Conservation (phyloP, 2,797 vertebrate genomes). For the Alosa sapidissima region DNA sequence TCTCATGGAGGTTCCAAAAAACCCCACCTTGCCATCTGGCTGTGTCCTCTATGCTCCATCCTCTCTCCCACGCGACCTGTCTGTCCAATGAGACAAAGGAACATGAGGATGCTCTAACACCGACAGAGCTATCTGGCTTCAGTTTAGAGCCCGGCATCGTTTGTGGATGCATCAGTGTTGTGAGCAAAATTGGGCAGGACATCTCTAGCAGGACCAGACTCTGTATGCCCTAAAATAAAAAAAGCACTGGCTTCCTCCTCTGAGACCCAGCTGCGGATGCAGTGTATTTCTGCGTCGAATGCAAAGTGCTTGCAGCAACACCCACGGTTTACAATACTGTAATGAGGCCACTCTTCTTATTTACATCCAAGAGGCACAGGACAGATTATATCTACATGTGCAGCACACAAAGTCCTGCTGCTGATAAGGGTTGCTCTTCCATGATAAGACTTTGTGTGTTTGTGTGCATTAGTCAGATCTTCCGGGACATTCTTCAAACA, state of each 20-base stretch:
- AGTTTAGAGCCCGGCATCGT: background rate
- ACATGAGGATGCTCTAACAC: constrained; percentile 6
- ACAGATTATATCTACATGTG: constrained; percentile 1
- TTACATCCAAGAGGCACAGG: constrained; percentile 20
- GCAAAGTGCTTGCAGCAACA: constrained; percentile 9
- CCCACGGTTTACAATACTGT: constrained; percentile 10
- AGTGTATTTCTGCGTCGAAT: background rate
- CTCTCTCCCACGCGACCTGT: constrained; percentile 38
- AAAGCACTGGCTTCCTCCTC: background rate
- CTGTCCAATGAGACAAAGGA: constrained; percentile 56
- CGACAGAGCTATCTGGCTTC: background rate
- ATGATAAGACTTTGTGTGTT: background rate
- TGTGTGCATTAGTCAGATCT: background rate
- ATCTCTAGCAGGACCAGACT: background rate
- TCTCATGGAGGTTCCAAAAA: constrained; percentile 59
- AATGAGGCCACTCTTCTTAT: constrained; percentile 31
- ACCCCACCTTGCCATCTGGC: constrained; percentile 68
- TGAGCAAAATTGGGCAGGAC: background rate
- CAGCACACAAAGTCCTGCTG: constrained; percentile 1
- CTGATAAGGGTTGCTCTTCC: background rate
- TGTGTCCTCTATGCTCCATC: constrained; percentile 60
- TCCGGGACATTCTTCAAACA: background rate
- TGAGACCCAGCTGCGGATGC: background rate
- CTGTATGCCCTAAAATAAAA: constrained; percentile 1
- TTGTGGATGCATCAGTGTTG: constrained; percentile 9